phyloP scores from a whole-genome alignment of 2,113 vertebrate species.

The Eleginops maclovinus region DNA sequence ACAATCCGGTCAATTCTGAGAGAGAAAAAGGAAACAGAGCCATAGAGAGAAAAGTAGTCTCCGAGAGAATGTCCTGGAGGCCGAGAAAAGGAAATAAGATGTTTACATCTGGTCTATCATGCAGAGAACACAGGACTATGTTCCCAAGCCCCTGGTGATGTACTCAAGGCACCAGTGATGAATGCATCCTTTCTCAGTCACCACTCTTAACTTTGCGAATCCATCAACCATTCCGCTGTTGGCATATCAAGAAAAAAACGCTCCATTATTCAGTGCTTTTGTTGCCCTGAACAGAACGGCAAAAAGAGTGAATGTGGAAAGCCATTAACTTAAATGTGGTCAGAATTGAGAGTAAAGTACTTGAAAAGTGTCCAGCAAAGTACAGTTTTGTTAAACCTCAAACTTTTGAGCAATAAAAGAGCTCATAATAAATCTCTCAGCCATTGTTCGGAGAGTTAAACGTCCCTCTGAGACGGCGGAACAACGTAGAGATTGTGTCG shows the following conservation, averaged over 20 bases:
- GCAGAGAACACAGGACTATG: conserved; percentile 43
- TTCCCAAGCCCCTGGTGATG: conserved; percentile 46
- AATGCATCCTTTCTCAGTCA: conserved; percentile 44
- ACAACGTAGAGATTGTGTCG: neutral
- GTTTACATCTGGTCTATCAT: conserved; percentile 61
- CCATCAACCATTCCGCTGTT: conserved; percentile 46
- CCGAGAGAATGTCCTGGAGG: conserved; percentile 20
- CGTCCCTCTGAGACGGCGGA: no score
- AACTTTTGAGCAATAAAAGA: conserved; percentile 41
- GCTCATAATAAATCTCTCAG: conserved; percentile 30
- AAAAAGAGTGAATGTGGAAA: conserved; percentile 58
- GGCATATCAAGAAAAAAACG: conserved; percentile 33
- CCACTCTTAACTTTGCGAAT: conserved; percentile 47
- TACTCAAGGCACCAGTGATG: conserved; percentile 45
- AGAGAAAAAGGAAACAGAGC: neutral
- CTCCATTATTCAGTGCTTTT: conserved; percentile 65
- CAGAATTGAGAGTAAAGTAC: conserved; percentile 34
- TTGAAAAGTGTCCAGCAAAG: conserved; percentile 41
- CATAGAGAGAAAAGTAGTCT: conserved; percentile 14
- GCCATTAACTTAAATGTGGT: conserved; percentile 45
- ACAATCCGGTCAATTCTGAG: neutral
- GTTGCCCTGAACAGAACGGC: conserved; percentile 59
- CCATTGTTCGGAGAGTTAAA: conserved; percentile 13
- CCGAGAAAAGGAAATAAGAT: conserved; percentile 10
- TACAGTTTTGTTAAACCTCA: conserved; percentile 24